Percentiles rank a stretch among this genome's conserved stretches.
Conservation (phyloP, 2,888 invertebrate species). For the Drosophila anomalata region DNA sequence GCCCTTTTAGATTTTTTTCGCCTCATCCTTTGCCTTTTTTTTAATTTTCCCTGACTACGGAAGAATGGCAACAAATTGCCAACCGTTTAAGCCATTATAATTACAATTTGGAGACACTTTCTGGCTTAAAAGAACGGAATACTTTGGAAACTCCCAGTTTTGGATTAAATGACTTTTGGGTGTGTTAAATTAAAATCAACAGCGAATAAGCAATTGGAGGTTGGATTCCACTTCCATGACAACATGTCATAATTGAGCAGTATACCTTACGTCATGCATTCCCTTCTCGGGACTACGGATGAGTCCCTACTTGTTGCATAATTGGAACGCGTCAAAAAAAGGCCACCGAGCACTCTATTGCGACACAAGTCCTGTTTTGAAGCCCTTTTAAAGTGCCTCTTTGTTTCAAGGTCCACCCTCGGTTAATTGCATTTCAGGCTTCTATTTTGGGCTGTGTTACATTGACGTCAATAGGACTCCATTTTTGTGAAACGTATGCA, state of each 20-base stretch:
- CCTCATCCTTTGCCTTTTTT: slow-evolving; percentile 20
- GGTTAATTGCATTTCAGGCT: slow-evolving; percentile 26
- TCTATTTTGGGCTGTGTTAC: not conserved
- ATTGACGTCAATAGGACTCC: slow-evolving; percentile 25
- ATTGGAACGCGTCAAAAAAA: slow-evolving; percentile 14
- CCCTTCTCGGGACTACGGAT: not conserved
- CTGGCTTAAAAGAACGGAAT: slow-evolving; percentile 11
- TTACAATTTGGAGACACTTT: slow-evolving; percentile 61
- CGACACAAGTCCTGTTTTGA: slow-evolving; percentile 1
- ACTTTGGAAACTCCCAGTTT: slow-evolving; percentile 55
- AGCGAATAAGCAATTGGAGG: not conserved
- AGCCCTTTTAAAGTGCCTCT: slow-evolving; percentile 13
- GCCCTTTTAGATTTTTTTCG: not conserved
- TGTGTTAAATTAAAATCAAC: not conserved
- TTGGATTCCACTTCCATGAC: not conserved
- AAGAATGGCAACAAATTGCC: slow-evolving; percentile 61
- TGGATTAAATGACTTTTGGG: slow-evolving; percentile 23
- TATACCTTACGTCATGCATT: not conserved
- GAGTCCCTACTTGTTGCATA: slow-evolving; percentile 17
- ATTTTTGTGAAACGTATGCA: not conserved
- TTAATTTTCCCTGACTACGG: slow-evolving; percentile 18
- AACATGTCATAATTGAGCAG: not conserved
- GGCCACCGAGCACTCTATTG: too few species aligned
- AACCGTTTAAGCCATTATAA: slow-evolving; percentile 63
- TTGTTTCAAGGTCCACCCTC: slow-evolving; percentile 5